phyloP scores from a whole-genome alignment of 2,797 vertebrate genomes.

The Manis javanica region DNA sequence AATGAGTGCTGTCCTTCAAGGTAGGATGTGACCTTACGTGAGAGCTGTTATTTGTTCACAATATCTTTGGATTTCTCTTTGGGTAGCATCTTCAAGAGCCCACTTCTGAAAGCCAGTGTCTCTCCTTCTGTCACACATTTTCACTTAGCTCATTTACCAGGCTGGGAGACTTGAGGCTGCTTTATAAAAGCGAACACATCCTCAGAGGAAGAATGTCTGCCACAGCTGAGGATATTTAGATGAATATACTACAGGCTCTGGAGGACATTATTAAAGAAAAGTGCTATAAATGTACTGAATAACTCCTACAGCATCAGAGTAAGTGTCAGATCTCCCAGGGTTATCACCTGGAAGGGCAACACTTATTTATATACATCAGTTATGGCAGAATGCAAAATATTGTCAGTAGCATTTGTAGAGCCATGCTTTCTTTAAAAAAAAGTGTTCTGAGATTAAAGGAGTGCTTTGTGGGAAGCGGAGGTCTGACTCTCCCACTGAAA shows the following conservation, averaged over 20 bases:
- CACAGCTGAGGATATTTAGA: not conserved
- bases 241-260: not conserved
- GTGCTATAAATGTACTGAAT: not conserved
- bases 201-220: not conserved
- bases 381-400: not conserved
- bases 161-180: not conserved
- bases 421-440: not conserved
- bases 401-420: not conserved
- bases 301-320: not conserved
- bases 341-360: not conserved
- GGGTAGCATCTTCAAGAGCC: not conserved
- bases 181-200: constrained; percentile 37
- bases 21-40: not conserved
- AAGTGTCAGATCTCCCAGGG: not conserved
- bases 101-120: constrained; percentile 11
- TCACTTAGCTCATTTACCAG: constrained; percentile 29
- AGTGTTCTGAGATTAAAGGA: not conserved
- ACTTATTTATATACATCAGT: constrained; percentile 13
- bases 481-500: not conserved
- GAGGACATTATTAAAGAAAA: not conserved
- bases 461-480: not conserved
- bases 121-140: constrained; percentile 1
- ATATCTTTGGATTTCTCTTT: not conserved
- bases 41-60: not conserved
- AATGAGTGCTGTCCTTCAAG: not conserved